Conservation (phyloP, 2,797 vertebrate genomes). For the Pteropus rufus region DNA sequence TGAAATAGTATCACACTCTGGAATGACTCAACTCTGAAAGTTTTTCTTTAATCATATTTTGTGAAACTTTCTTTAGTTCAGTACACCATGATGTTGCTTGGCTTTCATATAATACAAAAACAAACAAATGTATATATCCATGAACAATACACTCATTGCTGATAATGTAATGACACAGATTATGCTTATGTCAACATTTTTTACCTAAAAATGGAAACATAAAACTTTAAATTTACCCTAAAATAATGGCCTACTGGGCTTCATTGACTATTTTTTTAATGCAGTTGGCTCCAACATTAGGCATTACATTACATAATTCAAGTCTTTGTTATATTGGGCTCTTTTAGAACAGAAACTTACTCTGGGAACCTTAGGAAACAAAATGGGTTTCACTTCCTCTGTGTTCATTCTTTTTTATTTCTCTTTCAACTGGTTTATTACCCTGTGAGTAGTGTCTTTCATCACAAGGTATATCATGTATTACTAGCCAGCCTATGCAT, state of each 20-base stretch:
- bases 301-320: not conserved
- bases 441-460: not conserved
- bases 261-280: not conserved
- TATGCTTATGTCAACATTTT: not conserved
- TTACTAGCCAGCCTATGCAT: not conserved
- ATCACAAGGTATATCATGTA: not conserved
- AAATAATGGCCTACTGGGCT: not conserved
- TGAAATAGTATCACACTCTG: not conserved
- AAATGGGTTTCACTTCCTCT: constrained; percentile 2
- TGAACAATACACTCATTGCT: not conserved
- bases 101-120: not conserved
- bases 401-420: not conserved
- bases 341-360: constrained; percentile 1
- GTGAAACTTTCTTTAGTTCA: not conserved
- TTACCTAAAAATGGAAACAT: constrained; percentile 23
- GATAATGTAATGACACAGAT: not conserved
- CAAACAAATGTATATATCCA: not conserved
- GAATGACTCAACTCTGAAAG: not conserved
- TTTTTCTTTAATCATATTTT: not conserved
- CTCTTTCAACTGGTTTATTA: not conserved
- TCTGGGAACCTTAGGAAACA: not conserved
- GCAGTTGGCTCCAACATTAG: not conserved
- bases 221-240: not conserved
- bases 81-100: not conserved
- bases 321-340: not conserved